Evolutionary conservation across 2,797 vertebrate genomes (phyloP).

Genomic region (Lemur catta): DNA sequence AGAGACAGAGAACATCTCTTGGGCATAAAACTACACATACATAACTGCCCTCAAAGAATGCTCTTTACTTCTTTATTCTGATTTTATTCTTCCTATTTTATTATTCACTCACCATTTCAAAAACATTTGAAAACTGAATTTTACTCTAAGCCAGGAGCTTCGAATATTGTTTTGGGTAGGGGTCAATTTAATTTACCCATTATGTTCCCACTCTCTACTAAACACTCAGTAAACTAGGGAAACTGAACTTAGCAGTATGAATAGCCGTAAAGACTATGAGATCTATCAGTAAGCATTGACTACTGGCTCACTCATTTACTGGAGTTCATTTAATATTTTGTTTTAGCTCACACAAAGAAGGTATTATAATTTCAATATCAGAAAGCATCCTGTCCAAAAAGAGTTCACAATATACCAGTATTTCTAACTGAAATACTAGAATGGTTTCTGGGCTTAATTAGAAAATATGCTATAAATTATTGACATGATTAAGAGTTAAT

Average conservation of each 20-base stretch:
- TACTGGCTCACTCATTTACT: neutral
- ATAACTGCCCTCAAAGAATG: neutral
- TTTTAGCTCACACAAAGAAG: neutral
- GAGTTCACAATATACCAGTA: neutral
- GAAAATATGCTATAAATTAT: slow-evolving; percentile 4
- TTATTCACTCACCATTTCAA: neutral
- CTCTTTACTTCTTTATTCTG: neutral
- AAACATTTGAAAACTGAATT: slow-evolving; percentile 32
- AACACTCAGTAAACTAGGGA: neutral
- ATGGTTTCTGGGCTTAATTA: neutral
- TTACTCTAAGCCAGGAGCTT: slow-evolving; percentile 17
- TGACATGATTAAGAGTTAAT: slow-evolving; percentile 23
- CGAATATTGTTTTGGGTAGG: neutral
- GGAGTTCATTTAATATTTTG: slow-evolving; percentile 13
- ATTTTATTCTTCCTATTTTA: slow-evolving; percentile 34
- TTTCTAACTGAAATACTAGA: slow-evolving; percentile 33
- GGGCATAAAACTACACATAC: neutral
- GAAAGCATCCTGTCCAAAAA: neutral
- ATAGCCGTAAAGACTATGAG: neutral
- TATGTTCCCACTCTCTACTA: neutral
- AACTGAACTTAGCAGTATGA: neutral
- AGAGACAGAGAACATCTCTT: slow-evolving; percentile 12
- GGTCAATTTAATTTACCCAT: neutral
- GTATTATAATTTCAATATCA: slow-evolving; percentile 2
- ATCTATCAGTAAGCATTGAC: neutral